A percentile compares a stretch with the other conserved stretches of the same genome.
These are phyloP conservation scores for Ridgeia piscesae DNA, from an alignment of 1,140 invertebrate species.

Conservation along the genomic window DNA sequence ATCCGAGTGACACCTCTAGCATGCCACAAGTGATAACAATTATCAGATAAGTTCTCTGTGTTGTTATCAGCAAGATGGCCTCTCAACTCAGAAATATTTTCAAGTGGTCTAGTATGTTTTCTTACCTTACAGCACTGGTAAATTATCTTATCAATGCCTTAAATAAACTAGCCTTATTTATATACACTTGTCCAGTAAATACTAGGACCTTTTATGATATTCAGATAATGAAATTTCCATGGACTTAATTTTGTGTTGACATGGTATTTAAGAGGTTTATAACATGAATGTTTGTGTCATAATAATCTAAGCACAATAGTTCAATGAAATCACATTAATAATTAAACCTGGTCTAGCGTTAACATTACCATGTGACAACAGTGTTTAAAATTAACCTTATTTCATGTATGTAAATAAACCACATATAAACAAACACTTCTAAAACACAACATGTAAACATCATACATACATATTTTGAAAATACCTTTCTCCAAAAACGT, in stretches of 20 bases:
- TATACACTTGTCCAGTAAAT: too few species aligned
- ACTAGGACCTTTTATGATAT: too few species aligned
- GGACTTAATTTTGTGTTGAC: too few species aligned
- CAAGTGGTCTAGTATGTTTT: not conserved
- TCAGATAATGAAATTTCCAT: too few species aligned
- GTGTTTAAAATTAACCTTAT: not conserved
- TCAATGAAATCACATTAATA: not conserved
- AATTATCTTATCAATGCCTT: too few species aligned
- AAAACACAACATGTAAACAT: too few species aligned
- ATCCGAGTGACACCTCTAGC: not conserved
- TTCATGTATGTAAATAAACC: constrained; percentile 13
- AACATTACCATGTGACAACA: not conserved
- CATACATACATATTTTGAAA: too few species aligned
- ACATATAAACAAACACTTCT: not conserved
- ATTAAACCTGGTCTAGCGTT: too few species aligned
- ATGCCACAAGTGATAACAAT: not conserved
- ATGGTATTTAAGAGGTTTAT: not conserved
- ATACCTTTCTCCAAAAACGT: too few species aligned
- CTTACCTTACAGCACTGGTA: not conserved
- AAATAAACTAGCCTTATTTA: too few species aligned
- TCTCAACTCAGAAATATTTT: not conserved
- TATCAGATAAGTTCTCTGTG: not conserved
- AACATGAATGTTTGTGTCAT: not conserved
- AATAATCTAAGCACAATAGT: not conserved
- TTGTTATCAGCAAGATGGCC: not conserved